Conservation (phyloP, 2,888 invertebrate species). For the Pimpla rufipes region DNA sequence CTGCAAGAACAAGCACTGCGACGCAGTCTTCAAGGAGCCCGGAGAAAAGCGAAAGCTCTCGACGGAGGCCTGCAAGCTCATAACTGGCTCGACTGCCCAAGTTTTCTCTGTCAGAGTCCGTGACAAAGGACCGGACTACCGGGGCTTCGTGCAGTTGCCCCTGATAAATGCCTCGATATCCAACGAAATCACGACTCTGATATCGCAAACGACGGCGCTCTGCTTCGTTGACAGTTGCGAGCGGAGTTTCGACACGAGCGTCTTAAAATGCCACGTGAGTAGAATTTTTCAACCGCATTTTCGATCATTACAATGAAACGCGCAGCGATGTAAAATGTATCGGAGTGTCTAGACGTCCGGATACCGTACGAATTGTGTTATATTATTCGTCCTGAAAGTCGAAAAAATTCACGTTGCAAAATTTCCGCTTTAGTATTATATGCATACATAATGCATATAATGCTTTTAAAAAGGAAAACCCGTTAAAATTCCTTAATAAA, state of each 20-base stretch:
- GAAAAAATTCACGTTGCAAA: too few relatives aligned
- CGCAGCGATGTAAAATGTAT: too few relatives aligned
- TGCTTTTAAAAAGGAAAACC: too few relatives aligned
- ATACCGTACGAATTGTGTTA: too few relatives aligned
- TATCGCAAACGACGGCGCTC: constrained; percentile 85
- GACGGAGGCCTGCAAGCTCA: constrained; percentile 89
- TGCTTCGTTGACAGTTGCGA: constrained; percentile 88
- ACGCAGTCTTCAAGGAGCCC: constrained; percentile 89
- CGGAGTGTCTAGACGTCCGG: too few relatives aligned
- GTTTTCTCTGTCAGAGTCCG: constrained; percentile 90
- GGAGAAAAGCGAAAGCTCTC: constrained; percentile 87
- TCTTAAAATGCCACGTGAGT: constrained; percentile 87
- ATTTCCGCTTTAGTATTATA: too few relatives aligned
- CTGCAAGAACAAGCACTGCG: constrained; percentile 91
- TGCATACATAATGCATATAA: too few relatives aligned
- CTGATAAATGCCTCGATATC: constrained; percentile 81
- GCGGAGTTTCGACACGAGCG: constrained; percentile 86
- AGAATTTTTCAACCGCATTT: not conserved
- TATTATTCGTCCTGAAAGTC: too few relatives aligned
- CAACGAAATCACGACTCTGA: constrained; percentile 83
- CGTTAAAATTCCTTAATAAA: too few relatives aligned
- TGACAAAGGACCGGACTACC: constrained; percentile 90
- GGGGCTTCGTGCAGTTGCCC: constrained; percentile 90
- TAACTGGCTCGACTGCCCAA: constrained; percentile 88
- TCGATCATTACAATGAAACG: not conserved